These are phyloP conservation scores for Hydrozoanthus tunicans DNA, from an alignment of 64 coral and sea anemone species.

Conservation along the genomic window DNA sequence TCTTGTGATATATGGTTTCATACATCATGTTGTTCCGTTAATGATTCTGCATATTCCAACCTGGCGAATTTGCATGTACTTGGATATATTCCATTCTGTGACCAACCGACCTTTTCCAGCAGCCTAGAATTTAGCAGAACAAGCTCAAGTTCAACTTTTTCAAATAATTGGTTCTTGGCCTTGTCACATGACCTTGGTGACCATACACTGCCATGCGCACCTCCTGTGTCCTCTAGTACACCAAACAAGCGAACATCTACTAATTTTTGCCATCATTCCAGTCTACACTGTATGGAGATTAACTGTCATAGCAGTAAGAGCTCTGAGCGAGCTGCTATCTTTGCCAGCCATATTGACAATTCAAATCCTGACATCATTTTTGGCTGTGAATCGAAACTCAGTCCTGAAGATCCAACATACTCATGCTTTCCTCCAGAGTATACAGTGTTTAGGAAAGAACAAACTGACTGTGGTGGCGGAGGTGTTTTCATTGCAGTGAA, in stretches of 20 bases:
- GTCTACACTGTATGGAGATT: constrained; percentile 13
- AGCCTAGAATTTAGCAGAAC: background rate
- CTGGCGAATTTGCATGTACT: constrained; percentile 2
- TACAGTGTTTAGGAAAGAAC: constrained; percentile 14
- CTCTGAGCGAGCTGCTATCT: background rate
- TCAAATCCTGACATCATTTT: background rate
- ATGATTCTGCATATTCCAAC: background rate
- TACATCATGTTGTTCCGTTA: background rate
- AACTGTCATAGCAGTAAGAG: constrained; percentile 10
- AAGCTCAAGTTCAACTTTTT: constrained; percentile 5
- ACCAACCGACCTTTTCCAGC: background rate
- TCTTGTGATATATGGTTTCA: constrained; percentile 16
- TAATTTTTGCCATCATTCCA: background rate
- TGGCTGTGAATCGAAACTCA: too few relatives aligned
- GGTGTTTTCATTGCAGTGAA: constrained; percentile 33
- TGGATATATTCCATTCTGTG: constrained; percentile 12
- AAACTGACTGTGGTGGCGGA: background rate
- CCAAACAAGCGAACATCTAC: background rate
- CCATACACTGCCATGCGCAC: background rate
- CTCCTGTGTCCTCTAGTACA: background rate
- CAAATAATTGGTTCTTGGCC: constrained; percentile 9
- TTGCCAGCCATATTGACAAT: background rate
- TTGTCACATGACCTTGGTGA: constrained; percentile 13
- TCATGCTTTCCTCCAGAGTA: background rate
- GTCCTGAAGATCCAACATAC: background rate